Conservation (phyloP, 2,888 invertebrate genomes). For the Crepidodera aurea region DNA sequence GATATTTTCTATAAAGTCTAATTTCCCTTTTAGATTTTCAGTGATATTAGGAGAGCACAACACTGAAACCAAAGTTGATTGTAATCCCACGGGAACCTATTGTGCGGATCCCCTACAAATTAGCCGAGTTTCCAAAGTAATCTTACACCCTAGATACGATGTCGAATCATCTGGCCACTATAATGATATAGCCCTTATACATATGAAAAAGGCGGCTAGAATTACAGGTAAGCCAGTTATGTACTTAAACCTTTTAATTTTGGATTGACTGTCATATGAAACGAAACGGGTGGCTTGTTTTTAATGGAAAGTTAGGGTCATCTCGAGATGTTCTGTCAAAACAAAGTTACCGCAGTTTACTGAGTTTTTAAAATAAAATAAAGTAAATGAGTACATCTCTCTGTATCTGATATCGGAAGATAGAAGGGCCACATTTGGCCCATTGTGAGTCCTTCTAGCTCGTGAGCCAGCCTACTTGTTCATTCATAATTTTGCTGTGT, state of each 20-base stretch:
- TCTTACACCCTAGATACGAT: constrained; percentile 61
- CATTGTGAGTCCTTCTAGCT: too few relatives aligned
- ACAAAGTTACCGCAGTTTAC: too few relatives aligned
- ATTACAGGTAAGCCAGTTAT: constrained; percentile 59
- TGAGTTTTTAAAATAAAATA: too few relatives aligned
- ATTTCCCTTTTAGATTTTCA: constrained; percentile 47
- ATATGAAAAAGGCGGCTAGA: constrained; percentile 57
- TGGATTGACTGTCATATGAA: neutral
- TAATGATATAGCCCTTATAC: constrained; percentile 64
- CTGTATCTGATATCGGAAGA: too few relatives aligned
- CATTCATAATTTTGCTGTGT: too few relatives aligned
- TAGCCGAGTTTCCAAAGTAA: constrained; percentile 59
- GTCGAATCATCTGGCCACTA: constrained; percentile 49
- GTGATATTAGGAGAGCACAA: constrained; percentile 64
- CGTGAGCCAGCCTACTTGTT: too few relatives aligned
- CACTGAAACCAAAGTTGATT: constrained; percentile 60
- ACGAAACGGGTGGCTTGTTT: neutral
- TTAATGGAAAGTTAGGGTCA: too few relatives aligned
- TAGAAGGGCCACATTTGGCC: too few relatives aligned
- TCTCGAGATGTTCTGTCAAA: too few relatives aligned
- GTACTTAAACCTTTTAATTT: neutral
- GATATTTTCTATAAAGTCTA: neutral
- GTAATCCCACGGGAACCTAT: constrained; percentile 54
- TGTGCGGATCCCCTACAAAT: constrained; percentile 61
- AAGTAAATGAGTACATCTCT: too few relatives aligned